phyloP scores from a whole-genome alignment of 2,797 vertebrate species.

The Coregonus sp. region DNA sequence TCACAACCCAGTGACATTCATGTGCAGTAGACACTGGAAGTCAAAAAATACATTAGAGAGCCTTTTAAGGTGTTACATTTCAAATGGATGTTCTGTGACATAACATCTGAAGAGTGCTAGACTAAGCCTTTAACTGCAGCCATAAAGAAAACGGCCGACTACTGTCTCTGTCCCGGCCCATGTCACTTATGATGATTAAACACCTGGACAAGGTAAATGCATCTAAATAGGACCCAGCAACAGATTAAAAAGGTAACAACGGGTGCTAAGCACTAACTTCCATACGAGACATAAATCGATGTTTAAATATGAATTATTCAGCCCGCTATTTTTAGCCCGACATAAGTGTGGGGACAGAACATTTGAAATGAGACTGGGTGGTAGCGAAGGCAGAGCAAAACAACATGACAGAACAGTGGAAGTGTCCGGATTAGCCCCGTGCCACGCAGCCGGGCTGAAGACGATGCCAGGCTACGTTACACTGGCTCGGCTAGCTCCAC shows the following conservation, averaged over 20 bases:
- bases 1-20: neutral
- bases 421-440: neutral
- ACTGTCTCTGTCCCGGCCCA: too few relatives aligned
- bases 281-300: neutral
- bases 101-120: neutral
- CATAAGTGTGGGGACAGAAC: too few relatives aligned
- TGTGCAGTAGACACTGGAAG: too few relatives aligned
- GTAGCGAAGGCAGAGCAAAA: neutral
- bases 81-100: too few relatives aligned
- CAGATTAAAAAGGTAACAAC: too few relatives aligned
- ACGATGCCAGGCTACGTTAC: too few relatives aligned
- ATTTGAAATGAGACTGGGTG: neutral
- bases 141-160: neutral
- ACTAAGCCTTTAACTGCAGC: neutral
- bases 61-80: neutral
- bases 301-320: too few relatives aligned
- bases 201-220: neutral
- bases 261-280: neutral
- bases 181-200: neutral
- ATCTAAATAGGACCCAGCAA: neutral
- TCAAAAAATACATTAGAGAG: neutral
- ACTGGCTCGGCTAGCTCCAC: neutral
- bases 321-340: too few relatives aligned
- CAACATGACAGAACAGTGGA: neutral
- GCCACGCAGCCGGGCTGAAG: neutral